Evolutionary conservation across 2,888 invertebrate genomes (phyloP), one percentile per base, ranked within the genome.

Genomic region (Disparrhopalites patrizii): DNA sequence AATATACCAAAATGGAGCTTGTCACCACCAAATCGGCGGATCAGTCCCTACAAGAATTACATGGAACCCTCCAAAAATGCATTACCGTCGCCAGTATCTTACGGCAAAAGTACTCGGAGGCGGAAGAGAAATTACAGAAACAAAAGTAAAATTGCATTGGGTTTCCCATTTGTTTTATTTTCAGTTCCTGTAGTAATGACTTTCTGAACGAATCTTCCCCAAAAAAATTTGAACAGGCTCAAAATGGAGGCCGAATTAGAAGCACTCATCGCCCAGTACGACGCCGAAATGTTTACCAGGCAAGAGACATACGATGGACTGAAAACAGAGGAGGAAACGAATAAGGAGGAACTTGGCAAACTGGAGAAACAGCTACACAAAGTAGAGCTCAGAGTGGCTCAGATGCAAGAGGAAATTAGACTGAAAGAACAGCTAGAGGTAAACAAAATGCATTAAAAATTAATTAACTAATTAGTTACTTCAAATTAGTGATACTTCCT

Each of bases 1-100:
- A 65, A 33, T 65, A 58, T 40, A 65, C 65, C 8, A 65, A 65
- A 52, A 65, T 65, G 65, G 65, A 65, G 28, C 58, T 65, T n/a
- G 38, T 65, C 1, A 65, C 65, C 4, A 65, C 57, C 7, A 65
- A 65, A 52, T 65, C 65, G 1, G 65, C 58, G 10, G 65, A 65
- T 40, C 65, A 65, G 23, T 33, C 65, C n/a, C 58, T 58, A 4
- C 65, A 65, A 30, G 65, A 58, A 58, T 28, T 65, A 2, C 65
- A 65, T 30, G 52, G 65, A 5, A 54, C 50, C 1, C 58, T 65
- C 10, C 57, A 58, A n/a, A 57, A 52, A 52, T 65, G 65, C 23
- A 57, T 65, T 25, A 28, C 33, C 8, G 58, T 52, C 2, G 65
- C 58, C 4, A 65, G 65, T 28, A 47, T 58, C 20, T 20, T 65